Percentiles rank a stretch among this genome's conserved stretches.
Conservation (phyloP, 2,113 vertebrate species). For the Chaetodon trifascialis region DNA sequence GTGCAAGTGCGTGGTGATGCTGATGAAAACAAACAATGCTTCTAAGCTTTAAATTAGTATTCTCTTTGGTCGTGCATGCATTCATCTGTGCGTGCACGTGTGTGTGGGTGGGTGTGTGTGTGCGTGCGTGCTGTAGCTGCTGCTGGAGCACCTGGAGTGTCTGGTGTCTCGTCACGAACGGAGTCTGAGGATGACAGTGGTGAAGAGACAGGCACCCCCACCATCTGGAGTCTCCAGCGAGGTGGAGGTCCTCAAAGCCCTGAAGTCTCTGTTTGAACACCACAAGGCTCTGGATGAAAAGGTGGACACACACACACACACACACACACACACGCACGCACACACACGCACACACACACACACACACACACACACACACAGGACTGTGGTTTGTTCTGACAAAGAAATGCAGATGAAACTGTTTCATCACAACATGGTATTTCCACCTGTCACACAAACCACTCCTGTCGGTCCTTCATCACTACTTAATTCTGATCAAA, state of each 20-base stretch:
- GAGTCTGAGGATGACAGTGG: slow-evolving; percentile 96
- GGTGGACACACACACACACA: slow-evolving; percentile 79
- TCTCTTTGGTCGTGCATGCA: slow-evolving; percentile 55
- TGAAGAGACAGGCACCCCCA: slow-evolving; percentile 95
- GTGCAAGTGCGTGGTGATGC: not conserved
- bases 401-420: not conserved
- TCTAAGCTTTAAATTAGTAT: slow-evolving; percentile 45
- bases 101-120: slow-evolving; percentile 32
- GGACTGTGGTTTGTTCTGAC: not conserved
- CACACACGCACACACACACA: slow-evolving; percentile 14
- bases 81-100: slow-evolving; percentile 38
- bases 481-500: slow-evolving; percentile 2
- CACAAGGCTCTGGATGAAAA: slow-evolving; percentile 98
- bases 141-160: slow-evolving; percentile 98
- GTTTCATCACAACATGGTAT: not conserved
- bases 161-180: slow-evolving; percentile 96
- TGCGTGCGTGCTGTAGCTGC: slow-evolving; percentile 83
- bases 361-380: slow-evolving; percentile 2
- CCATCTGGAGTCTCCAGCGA: slow-evolving; percentile 97
- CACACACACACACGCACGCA: slow-evolving; percentile 21
- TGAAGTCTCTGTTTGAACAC: slow-evolving; percentile 97
- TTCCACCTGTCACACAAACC: slow-evolving; percentile 8
- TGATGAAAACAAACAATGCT: slow-evolving; percentile 52
- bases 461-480: not conserved
- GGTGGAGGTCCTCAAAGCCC: slow-evolving; percentile 97